These are phyloP conservation scores for Caenorhabditis tropicalis DNA, from an alignment of 1,140 invertebrate species.

Conservation along the genomic window DNA sequence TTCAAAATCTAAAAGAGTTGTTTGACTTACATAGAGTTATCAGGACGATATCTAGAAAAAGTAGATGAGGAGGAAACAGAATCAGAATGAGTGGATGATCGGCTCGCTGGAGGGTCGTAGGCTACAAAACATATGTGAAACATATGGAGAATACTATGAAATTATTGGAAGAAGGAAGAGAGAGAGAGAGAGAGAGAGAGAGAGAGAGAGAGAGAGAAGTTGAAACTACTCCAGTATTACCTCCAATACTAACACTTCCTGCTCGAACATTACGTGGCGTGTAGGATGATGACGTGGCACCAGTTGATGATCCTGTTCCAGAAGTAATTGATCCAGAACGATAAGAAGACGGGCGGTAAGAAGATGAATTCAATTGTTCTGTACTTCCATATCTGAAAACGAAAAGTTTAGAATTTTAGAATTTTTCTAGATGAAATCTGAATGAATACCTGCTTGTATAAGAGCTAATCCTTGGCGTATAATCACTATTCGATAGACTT, in stretches of 20 bases:
- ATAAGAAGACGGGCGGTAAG: neutral
- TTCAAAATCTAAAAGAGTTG: neutral
- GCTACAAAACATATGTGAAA: constrained; percentile 32
- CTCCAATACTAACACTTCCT: constrained; percentile 32
- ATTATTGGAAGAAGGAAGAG: neutral
- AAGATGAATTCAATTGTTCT: neutral
- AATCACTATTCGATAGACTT: neutral
- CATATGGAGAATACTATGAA: constrained; percentile 1
- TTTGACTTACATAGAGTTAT: neutral
- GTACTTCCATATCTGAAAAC: constrained; percentile 14
- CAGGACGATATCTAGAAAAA: constrained; percentile 30
- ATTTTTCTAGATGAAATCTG: too few relatives aligned
- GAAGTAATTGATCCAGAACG: constrained; percentile 6
- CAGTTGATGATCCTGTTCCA: neutral
- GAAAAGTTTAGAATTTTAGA: too few relatives aligned
- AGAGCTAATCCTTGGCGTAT: neutral
- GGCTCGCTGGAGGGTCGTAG: constrained; percentile 14
- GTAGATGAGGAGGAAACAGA: constrained; percentile 1
- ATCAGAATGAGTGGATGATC: neutral
- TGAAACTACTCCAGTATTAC: neutral
- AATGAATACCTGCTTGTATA: constrained; percentile 33
- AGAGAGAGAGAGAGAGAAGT: neutral
- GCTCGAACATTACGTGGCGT: constrained; percentile 10
- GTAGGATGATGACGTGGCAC: neutral
- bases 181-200: neutral